Conservation (phyloP, 2,888 invertebrate species). For the Tiphia femorata region DNA sequence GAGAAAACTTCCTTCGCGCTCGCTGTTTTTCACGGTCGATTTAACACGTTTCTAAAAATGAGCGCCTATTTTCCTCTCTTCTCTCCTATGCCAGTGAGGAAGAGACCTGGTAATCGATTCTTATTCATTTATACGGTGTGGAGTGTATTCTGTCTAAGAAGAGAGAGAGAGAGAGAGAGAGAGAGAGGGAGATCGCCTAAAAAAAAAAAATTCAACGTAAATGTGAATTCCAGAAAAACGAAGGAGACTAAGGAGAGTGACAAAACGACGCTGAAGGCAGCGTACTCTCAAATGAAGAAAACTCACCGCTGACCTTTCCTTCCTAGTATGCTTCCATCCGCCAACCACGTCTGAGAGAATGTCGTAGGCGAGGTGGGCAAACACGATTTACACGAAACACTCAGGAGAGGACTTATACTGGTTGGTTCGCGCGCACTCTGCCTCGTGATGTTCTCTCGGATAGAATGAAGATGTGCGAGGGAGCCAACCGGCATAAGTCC, state of each 20-base stretch:
- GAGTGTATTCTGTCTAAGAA: neutral
- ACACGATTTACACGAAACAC: constrained; percentile 43
- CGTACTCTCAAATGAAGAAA: too few species aligned
- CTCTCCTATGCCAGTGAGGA: neutral
- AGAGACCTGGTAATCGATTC: too few species aligned
- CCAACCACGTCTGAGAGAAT: neutral
- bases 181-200: neutral
- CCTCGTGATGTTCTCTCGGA: neutral
- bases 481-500: too few species aligned
- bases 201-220: too few species aligned
- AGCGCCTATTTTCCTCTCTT: neutral
- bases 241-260: too few species aligned
- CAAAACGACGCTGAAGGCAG: too few species aligned
- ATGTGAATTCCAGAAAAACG: too few species aligned
- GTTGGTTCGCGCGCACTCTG: neutral
- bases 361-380: constrained; percentile 31
- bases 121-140: too few species aligned
- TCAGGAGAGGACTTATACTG: constrained; percentile 36
- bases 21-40: neutral
- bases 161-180: neutral
- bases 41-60: neutral
- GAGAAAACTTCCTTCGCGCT: neutral
- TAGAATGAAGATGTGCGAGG: neutral
- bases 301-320: too few species aligned
- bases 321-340: neutral